phyloP scores from a whole-genome alignment of 1,140 invertebrate genomes.

The Pomacea maculata region DNA sequence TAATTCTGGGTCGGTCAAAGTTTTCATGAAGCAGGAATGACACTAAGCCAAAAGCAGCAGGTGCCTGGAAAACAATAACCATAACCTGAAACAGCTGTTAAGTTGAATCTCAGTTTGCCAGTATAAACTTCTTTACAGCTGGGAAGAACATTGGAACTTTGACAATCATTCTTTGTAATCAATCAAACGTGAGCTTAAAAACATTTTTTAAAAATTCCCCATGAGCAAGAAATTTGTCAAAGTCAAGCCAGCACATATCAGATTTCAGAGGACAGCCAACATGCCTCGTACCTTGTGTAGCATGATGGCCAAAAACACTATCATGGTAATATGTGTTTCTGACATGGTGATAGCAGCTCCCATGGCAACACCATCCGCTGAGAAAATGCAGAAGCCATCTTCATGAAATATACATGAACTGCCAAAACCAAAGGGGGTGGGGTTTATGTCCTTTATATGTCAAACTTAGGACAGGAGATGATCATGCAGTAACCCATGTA shows the following conservation, averaged over 20 bases:
- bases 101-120: too few species aligned
- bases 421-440: neutral
- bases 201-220: too few species aligned
- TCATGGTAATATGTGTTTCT: constrained; percentile 94
- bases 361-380: constrained; percentile 95
- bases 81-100: too few species aligned
- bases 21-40: constrained; percentile 96
- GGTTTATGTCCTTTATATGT: too few species aligned
- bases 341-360: constrained; percentile 95
- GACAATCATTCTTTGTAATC: too few species aligned
- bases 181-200: too few species aligned
- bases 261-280: too few species aligned
- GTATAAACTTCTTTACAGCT: too few species aligned
- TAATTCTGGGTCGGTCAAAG: constrained; percentile 86
- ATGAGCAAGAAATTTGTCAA: too few species aligned
- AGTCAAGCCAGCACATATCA: too few species aligned
- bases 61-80: constrained; percentile 74
- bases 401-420: neutral
- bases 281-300: constrained; percentile 83
- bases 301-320: constrained; percentile 98
- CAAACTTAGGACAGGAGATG: neutral
- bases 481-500: neutral
- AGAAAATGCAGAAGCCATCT: constrained; percentile 32
- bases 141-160: too few species aligned
- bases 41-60: constrained; percentile 97